Base-by-base conservation (phyloP, 2,888 invertebrate species). In the Apocheima hispidaria region DNA sequence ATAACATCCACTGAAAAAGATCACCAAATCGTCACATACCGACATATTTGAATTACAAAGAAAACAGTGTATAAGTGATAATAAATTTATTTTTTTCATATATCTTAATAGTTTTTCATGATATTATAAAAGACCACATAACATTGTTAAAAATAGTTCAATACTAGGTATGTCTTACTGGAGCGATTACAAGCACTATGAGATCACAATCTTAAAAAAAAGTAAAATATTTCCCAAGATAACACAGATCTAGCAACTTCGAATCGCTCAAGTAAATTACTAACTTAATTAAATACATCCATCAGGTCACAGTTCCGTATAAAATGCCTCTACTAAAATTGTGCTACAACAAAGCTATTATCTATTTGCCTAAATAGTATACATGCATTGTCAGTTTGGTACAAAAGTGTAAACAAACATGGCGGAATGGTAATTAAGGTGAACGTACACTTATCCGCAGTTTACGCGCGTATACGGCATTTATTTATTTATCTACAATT, bases 311-410 rank as follows among this genome's bases (percentile, higher is more conserved):
- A 44, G 28, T 28, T 44, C 10, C 28, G 4, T 44, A 18, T 28
- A 44, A 44, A 44, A 44, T 28, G 44, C 44, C 46, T 46, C 46
- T 46, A 43, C 14, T 5, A n/a, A 23, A 4, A 7, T 14, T 43
- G 7, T 23, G 23, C 43, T 43, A 43, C 26, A 43, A 43, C n/a
- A 43, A 26, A 26, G 4, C 20, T 35, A 35, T 12, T n/a, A 35
- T n/a, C 2, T 4, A 28, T 5, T 9, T 10, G 9, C 28, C 28
- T 28, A 28, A 7, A 9, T 28, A n/a, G 33, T 10, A 10, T 10
- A 30, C 9, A 30, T 35, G 2, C n/a, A 4, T 35, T 35, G 33
- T 40, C 18, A 40, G 12, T 40, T 18, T 12, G 9, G 16, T 16
- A 18, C 0, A 7, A 4, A 40, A 40, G 12, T 20, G 18, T 20